Conservation (phyloP, 2,888 invertebrate genomes). For the Melanargia galathea region DNA sequence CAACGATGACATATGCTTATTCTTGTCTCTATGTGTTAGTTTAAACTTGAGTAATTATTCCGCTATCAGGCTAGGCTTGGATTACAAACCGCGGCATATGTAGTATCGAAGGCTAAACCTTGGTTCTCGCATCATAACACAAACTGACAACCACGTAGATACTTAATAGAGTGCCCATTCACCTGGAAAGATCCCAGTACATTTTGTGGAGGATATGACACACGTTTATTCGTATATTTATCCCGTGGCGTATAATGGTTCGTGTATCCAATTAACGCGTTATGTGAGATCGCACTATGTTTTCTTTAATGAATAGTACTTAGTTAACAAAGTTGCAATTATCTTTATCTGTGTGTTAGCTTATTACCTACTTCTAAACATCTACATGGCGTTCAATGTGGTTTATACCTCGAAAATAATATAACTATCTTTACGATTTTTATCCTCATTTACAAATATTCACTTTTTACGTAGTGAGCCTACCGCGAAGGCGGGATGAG, state of each 20-base stretch:
- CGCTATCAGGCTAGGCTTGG: conserved; percentile 53
- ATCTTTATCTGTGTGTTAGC: no score
- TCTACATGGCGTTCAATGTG: no score
- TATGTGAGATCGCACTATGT: no score
- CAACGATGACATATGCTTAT: conserved; percentile 13
- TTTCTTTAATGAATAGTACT: no score
- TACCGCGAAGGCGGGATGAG: no score
- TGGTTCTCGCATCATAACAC: conserved; percentile 51
- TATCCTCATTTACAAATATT: no score
- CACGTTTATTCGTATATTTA: conserved; percentile 60
- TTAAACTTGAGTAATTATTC: conserved; percentile 52
- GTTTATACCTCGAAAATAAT: no score
- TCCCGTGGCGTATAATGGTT: conserved; percentile 61
- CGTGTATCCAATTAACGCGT: conserved; percentile 71
- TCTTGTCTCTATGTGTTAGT: conserved; percentile 23
- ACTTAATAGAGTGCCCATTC: conserved; percentile 48
- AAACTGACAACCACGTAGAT: conserved; percentile 43
- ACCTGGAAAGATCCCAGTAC: conserved; percentile 66
- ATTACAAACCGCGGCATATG: conserved; percentile 54
- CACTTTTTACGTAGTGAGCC: no score
- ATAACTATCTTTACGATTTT: no score
- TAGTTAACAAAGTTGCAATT: no score
- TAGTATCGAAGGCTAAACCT: conserved; percentile 56
- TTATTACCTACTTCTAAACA: no score
- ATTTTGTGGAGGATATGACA: conserved; percentile 51